phyloP scores from a whole-genome alignment of 2,113 vertebrate species.

The Scortum barcoo region DNA sequence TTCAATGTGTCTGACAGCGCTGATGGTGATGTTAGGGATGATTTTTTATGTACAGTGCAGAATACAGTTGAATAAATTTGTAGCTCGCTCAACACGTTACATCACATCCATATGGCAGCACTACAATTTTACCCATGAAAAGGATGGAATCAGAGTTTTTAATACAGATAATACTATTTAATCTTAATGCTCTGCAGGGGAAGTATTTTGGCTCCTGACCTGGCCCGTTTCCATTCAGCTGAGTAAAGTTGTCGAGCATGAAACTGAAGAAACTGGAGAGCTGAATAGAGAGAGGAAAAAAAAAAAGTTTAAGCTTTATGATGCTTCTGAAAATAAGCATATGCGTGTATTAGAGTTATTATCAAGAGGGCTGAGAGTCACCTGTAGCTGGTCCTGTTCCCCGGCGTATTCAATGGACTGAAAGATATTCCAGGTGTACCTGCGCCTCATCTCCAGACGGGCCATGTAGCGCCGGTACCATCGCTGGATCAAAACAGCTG shows the following conservation, averaged over 20 bases:
- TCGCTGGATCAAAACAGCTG: conserved; percentile 92
- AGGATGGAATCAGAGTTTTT: background rate
- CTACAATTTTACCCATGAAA: background rate
- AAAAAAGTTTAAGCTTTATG: background rate
- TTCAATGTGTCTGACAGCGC: background rate
- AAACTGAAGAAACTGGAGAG: conserved; percentile 95
- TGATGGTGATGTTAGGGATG: background rate
- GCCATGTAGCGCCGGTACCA: conserved; percentile 95
- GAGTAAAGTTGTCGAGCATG: conserved; percentile 92
- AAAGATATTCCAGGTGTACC: conserved; percentile 93
- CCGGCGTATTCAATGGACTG: conserved; percentile 96
- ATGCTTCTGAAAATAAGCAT: background rate
- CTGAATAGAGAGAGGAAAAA: conserved; percentile 76
- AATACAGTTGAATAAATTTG: background rate
- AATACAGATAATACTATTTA: background rate
- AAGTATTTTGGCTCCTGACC: conserved; percentile 77
- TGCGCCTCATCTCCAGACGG: conserved; percentile 89
- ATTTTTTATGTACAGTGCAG: background rate
- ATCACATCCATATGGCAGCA: background rate
- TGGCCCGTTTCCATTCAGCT: conserved; percentile 81
- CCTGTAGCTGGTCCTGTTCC: conserved; percentile 96
- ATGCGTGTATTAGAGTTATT: too few relatives aligned
- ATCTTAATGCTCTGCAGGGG: background rate
- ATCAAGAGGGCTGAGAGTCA: conserved; percentile 58
- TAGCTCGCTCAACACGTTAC: background rate